phyloP scores from a whole-genome alignment of 2,113 vertebrate genomes.

The Anhinga anhinga region DNA sequence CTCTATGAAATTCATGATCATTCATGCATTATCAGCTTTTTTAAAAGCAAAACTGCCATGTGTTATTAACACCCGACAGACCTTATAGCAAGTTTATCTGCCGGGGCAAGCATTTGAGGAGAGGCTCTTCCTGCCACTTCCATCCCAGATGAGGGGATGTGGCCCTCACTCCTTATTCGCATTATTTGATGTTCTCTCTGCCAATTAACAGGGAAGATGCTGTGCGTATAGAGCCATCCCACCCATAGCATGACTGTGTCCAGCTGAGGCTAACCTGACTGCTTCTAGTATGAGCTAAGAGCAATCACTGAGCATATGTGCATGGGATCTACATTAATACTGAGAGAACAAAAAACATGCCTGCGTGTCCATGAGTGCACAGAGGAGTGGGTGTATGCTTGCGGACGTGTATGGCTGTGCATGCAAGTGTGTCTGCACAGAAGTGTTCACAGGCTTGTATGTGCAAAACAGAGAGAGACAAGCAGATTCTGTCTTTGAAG shows the following conservation, averaged over 20 bases:
- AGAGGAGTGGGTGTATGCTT: not conserved
- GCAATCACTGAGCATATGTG: not conserved
- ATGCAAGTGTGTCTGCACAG: not conserved
- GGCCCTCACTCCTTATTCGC: not conserved
- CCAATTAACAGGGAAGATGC: not conserved
- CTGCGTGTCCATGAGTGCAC: not conserved
- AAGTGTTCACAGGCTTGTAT: not conserved
- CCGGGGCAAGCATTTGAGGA: not conserved
- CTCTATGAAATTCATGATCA: not conserved
- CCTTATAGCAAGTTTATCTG: not conserved
- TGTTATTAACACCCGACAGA: not conserved
- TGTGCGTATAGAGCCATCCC: not conserved
- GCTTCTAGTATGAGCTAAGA: not conserved
- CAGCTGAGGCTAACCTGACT: not conserved
- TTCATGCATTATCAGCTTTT: not conserved
- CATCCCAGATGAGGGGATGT: not conserved
- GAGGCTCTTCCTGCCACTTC: not conserved
- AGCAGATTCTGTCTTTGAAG: not conserved
- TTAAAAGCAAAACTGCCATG: not conserved
- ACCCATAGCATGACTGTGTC: not conserved
- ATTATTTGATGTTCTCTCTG: not conserved
- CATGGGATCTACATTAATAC: not conserved
- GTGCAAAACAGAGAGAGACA: not conserved
- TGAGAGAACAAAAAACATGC: not conserved
- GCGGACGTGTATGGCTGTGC: accelerated